Conservation (phyloP, 2,113 vertebrate genomes). For the Drymodes brunneopygia region DNA sequence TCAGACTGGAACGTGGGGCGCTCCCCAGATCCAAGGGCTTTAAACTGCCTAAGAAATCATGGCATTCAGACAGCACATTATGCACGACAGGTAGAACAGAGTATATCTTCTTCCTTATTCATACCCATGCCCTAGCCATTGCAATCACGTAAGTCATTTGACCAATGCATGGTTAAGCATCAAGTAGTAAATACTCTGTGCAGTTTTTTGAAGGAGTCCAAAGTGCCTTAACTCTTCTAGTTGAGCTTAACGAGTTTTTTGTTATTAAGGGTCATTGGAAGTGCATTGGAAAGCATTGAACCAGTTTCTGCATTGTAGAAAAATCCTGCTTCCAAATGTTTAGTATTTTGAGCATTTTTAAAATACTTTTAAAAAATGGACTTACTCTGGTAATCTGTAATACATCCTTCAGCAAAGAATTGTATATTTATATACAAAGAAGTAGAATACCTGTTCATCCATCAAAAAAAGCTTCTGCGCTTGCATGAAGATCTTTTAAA, state of each 20-base stretch:
- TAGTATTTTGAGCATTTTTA: background rate
- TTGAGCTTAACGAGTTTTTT: background rate
- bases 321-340: background rate
- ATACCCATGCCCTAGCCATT: background rate
- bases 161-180: background rate
- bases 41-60: slow-evolving; percentile 89
- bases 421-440: background rate
- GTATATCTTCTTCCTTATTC: slow-evolving; percentile 36
- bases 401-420: background rate
- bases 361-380: background rate
- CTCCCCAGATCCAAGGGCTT: slow-evolving; percentile 85
- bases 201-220: background rate
- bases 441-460: background rate
- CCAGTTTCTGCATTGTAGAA: background rate
- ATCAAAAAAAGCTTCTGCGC: background rate
- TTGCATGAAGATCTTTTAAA: background rate
- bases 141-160: background rate
- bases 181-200: background rate
- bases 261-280: background rate
- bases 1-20: slow-evolving; percentile 95
- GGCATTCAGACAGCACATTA: slow-evolving; percentile 89
- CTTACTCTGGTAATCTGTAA: background rate
- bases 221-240: background rate
- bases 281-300: background rate
- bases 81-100: slow-evolving; percentile 90